A percentile compares a stretch with the other conserved stretches of the same genome.
Conservation (phyloP, 2,113 vertebrate species). For the Eupsittula cactorum region DNA sequence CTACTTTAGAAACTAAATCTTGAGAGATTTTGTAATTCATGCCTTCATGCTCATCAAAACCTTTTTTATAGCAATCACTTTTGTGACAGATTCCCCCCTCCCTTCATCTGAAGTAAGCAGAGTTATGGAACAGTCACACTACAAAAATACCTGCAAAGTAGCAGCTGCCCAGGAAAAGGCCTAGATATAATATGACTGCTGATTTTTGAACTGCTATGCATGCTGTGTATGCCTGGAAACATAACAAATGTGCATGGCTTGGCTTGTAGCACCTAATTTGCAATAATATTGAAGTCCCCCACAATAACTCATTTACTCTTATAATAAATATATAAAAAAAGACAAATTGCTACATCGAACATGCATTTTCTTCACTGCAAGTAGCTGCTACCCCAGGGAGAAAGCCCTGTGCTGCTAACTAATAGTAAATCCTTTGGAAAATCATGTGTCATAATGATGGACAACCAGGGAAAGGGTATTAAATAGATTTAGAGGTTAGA, state of each 20-base stretch:
- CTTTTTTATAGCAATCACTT: conserved; percentile 63
- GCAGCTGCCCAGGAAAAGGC: conserved; percentile 51
- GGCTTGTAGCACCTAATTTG: conserved; percentile 81
- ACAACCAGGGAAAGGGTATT: conserved; percentile 83
- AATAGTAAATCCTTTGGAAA: conserved; percentile 86
- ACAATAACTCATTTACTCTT: conserved; percentile 88
- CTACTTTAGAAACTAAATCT: conserved; percentile 60
- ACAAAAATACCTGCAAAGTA: conserved; percentile 41
- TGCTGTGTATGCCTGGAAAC: conserved; percentile 74
- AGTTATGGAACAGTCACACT: conserved; percentile 34
- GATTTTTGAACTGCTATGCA: conserved; percentile 73
- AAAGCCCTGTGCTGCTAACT: conserved; percentile 81
- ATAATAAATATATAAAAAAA: conserved; percentile 90
- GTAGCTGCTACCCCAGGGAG: conserved; percentile 81
- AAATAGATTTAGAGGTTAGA: conserved; percentile 87
- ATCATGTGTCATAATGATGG: conserved; percentile 87
- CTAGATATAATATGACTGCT: conserved; percentile 58
- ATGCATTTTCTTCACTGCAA: conserved; percentile 85
- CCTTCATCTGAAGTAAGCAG: conserved; percentile 18
- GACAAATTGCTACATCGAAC: conserved; percentile 88
- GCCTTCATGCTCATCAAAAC: conserved; percentile 58
- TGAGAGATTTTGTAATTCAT: conserved; percentile 60
- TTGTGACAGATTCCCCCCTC: conserved; percentile 33
- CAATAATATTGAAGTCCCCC: conserved; percentile 83
- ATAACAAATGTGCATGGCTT: conserved; percentile 81